phyloP scores from a whole-genome alignment of 1,140 invertebrate genomes.

The Drosophila kanapiae region DNA sequence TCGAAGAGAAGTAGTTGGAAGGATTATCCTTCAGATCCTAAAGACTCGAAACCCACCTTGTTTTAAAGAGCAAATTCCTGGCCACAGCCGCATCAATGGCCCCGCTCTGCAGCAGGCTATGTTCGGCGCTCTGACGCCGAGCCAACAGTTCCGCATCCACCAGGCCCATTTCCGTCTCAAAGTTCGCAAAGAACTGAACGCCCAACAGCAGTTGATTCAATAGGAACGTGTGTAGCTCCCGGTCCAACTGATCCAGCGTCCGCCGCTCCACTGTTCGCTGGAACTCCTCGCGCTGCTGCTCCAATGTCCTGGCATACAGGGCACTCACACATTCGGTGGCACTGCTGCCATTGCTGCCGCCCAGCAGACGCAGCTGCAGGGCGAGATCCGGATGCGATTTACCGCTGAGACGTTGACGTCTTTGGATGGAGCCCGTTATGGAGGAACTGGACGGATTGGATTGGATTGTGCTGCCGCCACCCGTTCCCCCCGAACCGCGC shows the following conservation, averaged over 20 bases:
- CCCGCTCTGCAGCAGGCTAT: conserved; percentile 88
- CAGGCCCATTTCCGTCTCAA: conserved; percentile 86
- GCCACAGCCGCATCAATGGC: conserved; percentile 88
- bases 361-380: conserved; percentile 54
- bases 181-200: conserved; percentile 92
- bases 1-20: conserved; percentile 13
- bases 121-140: conserved; percentile 84
- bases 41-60: conserved; percentile 38
- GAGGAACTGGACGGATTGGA: no score
- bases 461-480: no score
- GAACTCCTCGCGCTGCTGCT: conserved; percentile 66
- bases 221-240: conserved; percentile 89
- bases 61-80: conserved; percentile 65
- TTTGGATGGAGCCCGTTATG: conserved; percentile 19
- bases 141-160: conserved; percentile 64
- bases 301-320: conserved; percentile 50
- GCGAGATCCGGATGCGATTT: conserved; percentile 24
- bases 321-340: conserved; percentile 65
- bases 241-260: conserved; percentile 87
- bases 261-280: conserved; percentile 70
- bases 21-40: no score
- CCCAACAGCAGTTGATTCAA: conserved; percentile 91
- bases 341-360: conserved; percentile 69
- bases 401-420: not conserved
- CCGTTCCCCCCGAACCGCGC: not conserved